Evolutionary conservation across 2,113 vertebrate genomes (phyloP), one percentile per base, ranked within the genome.

Genomic region (Trichechus manatus): DNA sequence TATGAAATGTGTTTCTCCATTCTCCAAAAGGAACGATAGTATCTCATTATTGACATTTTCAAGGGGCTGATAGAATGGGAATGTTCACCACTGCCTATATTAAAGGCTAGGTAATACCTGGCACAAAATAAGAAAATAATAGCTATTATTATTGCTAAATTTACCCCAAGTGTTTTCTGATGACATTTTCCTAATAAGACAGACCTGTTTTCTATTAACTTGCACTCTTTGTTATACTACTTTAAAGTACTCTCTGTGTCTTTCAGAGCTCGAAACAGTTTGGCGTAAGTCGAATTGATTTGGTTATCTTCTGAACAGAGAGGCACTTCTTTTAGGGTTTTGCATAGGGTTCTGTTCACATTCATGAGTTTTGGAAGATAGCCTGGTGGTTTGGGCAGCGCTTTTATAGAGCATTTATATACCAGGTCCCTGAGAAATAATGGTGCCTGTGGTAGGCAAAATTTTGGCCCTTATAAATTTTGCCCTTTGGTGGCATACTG

Each of bases 201-300:
- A n/a, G 6, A 39, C 36, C 4, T 74, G 9, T 74, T 74, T 39
- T 72, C 64, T 90, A 3, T 80, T 83, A 83, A 50, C 36, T 87
- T 92, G 59, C 74, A 4, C 6, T 50, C 83, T 47, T 84, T 70
- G 15, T 25, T 42, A 68, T 23, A 22, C 66, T 59, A 53, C 17
- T 79, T 95, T 75, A 64, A 96, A 93, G 39, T 80, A 17, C 29
- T 82, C 50, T 74, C 3, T 72, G 47, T 66, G 44, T 77, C 25
- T 80, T 93, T 96, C 33, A 78, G 39, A 79, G n/a, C 20, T 94
- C 33, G 64, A 78, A 95, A 66, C 5, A 87, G 23, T 88, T 92
- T 59, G 39, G 29, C 50, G 2, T 36, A 39, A 95, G 47, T 19
- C 50, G 39, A 91, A 44, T 82, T 79, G 39, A 86, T 92, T 63